Evolutionary conservation across 1,140 invertebrate genomes (phyloP).

Genomic region (Amphibalanus amphitrite): DNA sequence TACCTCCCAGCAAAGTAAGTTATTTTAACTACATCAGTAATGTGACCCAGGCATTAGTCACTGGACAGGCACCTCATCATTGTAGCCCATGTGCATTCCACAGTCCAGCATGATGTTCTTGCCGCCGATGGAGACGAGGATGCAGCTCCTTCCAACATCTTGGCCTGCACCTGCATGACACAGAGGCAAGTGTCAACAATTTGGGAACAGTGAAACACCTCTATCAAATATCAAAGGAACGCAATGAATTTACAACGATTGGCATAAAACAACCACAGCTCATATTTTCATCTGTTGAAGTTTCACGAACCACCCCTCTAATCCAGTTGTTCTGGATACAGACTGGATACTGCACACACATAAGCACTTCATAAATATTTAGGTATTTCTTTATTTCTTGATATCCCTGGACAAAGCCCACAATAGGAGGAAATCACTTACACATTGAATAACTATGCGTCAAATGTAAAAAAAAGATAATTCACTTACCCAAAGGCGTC

Average conservation of each 20-base stretch:
- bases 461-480: not conserved
- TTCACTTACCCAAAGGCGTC: conserved; percentile 54
- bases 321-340: too few relatives aligned
- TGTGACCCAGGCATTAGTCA: too few relatives aligned
- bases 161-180: conserved; percentile 53
- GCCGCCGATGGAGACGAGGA: conserved; percentile 86
- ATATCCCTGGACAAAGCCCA: not conserved
- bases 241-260: not conserved
- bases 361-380: too few relatives aligned
- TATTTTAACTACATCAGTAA: too few relatives aligned
- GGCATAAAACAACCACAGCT: conserved; percentile 5
- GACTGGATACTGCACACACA: too few relatives aligned
- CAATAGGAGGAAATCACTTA: too few relatives aligned
- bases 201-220: not conserved
- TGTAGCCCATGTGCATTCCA: conserved; percentile 99
- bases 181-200: conserved; percentile 10
- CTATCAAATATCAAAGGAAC: too few relatives aligned
- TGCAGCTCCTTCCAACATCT: conserved; percentile 97
- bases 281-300: conserved; percentile 4
- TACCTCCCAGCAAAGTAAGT: too few relatives aligned
- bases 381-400: too few relatives aligned
- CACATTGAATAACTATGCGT: not conserved
- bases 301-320: too few relatives aligned
- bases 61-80: conserved; percentile 57
- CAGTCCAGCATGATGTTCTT: conserved; percentile 99